Evolutionary conservation across 2,113 vertebrate genomes (phyloP).

Genomic region (Clarias batrachus): DNA sequence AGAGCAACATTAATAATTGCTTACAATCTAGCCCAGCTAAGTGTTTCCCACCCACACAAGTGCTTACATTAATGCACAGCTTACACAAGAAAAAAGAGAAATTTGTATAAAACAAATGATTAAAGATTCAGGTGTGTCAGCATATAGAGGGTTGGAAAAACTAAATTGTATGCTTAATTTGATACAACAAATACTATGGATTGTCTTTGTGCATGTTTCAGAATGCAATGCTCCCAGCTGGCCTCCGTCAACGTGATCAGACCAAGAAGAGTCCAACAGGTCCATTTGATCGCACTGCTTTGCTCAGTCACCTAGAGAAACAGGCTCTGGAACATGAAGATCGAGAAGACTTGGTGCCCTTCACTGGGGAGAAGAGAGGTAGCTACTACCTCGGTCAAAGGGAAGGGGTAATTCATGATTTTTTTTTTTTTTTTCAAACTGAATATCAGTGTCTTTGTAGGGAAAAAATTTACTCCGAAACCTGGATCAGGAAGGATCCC

Average conservation of each 20-base stretch:
- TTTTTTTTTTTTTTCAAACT: constrained; percentile 5
- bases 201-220: constrained; percentile 58
- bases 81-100: not conserved
- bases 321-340: constrained; percentile 81
- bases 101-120: not conserved
- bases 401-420: not conserved
- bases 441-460: constrained; percentile 61
- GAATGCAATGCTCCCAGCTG: constrained; percentile 91
- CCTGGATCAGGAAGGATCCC: constrained; percentile 74
- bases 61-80: not conserved
- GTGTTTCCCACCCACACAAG: not conserved
- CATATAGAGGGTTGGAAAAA: not conserved
- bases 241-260: constrained; percentile 88
- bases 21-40: not conserved
- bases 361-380: constrained; percentile 92
- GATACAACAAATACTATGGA: not conserved
- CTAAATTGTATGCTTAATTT: not conserved
- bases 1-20: not conserved
- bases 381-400: not conserved
- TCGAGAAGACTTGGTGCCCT: constrained; percentile 88
- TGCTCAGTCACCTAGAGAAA: constrained; percentile 88
- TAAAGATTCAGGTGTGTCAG: not conserved
- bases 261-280: constrained; percentile 90
- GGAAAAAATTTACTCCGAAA: constrained; percentile 85
- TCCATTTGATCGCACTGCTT: constrained; percentile 79